phyloP scores from a whole-genome alignment of 2,113 vertebrate genomes.

The Melanocharis versteri region DNA sequence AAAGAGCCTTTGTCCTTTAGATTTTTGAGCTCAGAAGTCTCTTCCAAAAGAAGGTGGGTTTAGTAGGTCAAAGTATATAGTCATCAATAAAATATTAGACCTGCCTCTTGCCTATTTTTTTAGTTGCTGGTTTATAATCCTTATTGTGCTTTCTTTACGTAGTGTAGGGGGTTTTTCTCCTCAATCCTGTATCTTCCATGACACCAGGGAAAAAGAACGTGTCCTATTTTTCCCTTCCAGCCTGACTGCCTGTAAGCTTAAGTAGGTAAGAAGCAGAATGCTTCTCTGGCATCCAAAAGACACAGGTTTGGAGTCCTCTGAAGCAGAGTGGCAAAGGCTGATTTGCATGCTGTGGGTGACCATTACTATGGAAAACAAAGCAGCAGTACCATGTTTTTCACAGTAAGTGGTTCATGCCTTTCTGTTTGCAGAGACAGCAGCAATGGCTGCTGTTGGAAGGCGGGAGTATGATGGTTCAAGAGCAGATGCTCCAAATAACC shows the following conservation, averaged over 20 bases:
- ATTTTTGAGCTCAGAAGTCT: not conserved
- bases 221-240: not conserved
- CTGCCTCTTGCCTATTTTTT: not conserved
- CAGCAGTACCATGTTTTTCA: not conserved
- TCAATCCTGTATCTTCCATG: not conserved
- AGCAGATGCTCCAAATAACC: not conserved
- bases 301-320: not conserved
- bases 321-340: not conserved
- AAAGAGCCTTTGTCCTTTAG: not conserved
- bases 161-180: not conserved
- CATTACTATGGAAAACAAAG: not conserved
- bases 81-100: not conserved
- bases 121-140: not conserved
- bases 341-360: not conserved
- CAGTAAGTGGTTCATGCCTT: not conserved
- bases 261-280: not conserved
- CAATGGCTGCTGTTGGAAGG: not conserved
- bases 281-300: not conserved
- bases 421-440: not conserved
- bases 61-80: not conserved
- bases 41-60: not conserved
- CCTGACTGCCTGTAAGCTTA: not conserved
- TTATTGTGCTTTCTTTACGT: not conserved
- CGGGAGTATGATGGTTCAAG: not conserved
- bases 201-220: not conserved